A percentile compares a stretch with the other conserved stretches of the same genome.
phyloP scores from a whole-genome alignment of 2,888 invertebrate genomes.

The Andrena flavipes region DNA sequence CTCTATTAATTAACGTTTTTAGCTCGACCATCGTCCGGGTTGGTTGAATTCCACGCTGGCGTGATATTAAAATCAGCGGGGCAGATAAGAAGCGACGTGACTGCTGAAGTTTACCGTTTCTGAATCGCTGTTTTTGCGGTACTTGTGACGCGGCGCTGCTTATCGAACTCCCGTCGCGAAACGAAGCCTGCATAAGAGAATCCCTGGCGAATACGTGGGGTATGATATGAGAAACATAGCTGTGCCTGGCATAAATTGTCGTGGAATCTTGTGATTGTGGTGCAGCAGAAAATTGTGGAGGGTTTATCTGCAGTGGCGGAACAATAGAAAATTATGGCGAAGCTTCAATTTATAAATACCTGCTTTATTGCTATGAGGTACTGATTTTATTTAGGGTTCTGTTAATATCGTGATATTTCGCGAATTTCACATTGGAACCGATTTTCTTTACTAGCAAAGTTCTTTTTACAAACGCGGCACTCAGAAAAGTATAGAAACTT shows the following conservation, averaged over 20 bases:
- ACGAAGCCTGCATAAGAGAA: conserved; percentile 7
- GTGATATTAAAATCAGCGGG: conserved; percentile 11
- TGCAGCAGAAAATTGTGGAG: background rate
- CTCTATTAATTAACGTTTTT: background rate
- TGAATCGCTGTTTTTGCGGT: background rate
- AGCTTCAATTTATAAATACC: conserved; percentile 2
- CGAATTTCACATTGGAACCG: too few relatives aligned
- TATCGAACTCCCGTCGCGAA: conserved; percentile 8
- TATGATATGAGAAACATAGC: background rate
- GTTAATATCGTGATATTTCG: too few relatives aligned
- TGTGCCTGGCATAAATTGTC: background rate
- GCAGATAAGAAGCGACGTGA: background rate
- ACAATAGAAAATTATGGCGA: background rate
- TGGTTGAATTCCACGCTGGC: background rate
- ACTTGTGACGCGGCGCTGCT: conserved; percentile 4
- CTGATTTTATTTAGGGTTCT: too few relatives aligned
- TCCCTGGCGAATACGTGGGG: background rate
- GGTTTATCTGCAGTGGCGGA: background rate
- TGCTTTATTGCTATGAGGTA: background rate
- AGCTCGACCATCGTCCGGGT: background rate
- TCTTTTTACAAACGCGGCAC: too few relatives aligned
- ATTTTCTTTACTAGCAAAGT: too few relatives aligned
- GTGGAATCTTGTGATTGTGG: background rate
- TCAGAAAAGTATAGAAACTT: too few relatives aligned
- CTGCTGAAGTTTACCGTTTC: conserved; percentile 6